Conservation (phyloP, 2,113 vertebrate species). For the Eclectus roratus region DNA sequence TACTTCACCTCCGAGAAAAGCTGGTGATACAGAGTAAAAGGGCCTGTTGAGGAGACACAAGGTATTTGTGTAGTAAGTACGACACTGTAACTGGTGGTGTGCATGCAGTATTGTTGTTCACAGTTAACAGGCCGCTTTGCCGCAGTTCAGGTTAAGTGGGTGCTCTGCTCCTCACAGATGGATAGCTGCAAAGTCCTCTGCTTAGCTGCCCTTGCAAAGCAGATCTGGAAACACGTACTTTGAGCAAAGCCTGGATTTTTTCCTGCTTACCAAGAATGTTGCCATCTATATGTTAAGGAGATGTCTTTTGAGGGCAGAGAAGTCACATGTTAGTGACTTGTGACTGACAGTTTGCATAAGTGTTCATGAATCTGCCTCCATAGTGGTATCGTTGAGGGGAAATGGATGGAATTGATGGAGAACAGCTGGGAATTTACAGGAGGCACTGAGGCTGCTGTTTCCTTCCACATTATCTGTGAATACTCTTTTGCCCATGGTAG, state of each 20-base stretch:
- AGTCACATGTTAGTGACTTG: not conserved
- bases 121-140: not conserved
- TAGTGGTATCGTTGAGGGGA: not conserved
- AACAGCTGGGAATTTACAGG: not conserved
- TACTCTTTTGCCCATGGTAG: not conserved
- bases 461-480: not conserved
- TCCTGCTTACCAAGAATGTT: not conserved
- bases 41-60: not conserved
- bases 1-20: not conserved
- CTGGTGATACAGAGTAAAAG: not conserved
- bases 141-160: not conserved
- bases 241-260: not conserved
- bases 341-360: not conserved
- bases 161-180: not conserved
- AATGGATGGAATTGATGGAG: not conserved
- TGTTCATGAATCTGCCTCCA: not conserved
- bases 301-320: not conserved
- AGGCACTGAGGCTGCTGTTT: not conserved
- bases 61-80: not conserved
- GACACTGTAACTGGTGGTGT: not conserved
- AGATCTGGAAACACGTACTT: not conserved
- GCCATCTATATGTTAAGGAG: not conserved
- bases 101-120: not conserved
- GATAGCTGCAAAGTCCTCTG: not conserved
- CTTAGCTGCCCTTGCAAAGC: not conserved